Evolutionary conservation across 2,888 invertebrate genomes (phyloP).

Genomic region (Scelioninae gen. 1): DNA sequence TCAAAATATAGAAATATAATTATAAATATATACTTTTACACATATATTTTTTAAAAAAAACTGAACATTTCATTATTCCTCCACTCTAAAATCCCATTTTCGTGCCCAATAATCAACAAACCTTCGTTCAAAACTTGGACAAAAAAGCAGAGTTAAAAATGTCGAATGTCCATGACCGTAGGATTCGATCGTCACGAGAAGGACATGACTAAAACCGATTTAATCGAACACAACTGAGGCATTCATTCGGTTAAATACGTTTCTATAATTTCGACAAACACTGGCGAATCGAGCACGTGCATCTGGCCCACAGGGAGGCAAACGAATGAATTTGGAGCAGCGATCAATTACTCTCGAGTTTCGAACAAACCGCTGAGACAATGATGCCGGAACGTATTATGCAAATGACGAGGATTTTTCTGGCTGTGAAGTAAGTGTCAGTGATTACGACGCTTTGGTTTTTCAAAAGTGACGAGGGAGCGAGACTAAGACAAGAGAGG

Average conservation of each 20-base stretch:
- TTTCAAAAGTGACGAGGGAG: slow-evolving; percentile 32
- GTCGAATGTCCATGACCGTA: background rate
- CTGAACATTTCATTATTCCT: too few relatives aligned
- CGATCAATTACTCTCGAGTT: slow-evolving; percentile 67
- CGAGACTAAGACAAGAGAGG: background rate
- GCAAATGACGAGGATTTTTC: slow-evolving; percentile 67
- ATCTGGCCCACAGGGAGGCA: slow-evolving; percentile 39
- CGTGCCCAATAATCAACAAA: too few relatives aligned
- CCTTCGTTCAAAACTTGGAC: too few relatives aligned
- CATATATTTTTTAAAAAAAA: too few relatives aligned
- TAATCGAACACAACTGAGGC: slow-evolving; percentile 52
- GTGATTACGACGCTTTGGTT: slow-evolving; percentile 55
- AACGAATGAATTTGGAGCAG: slow-evolving; percentile 53
- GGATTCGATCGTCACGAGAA: background rate
- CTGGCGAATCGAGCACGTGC: slow-evolving; percentile 47
- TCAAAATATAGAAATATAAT: too few relatives aligned
- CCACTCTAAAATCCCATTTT: too few relatives aligned
- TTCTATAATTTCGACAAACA: slow-evolving; percentile 65
- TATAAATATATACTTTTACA: too few relatives aligned
- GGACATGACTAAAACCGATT: slow-evolving; percentile 34
- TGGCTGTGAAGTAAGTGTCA: slow-evolving; percentile 54
- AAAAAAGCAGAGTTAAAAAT: too few relatives aligned
- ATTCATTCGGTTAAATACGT: slow-evolving; percentile 60
- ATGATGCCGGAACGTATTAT: slow-evolving; percentile 66
- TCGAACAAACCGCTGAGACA: slow-evolving; percentile 63